phyloP scores from a whole-genome alignment of 2,888 invertebrate species.

The Aspidapion aeneum region DNA sequence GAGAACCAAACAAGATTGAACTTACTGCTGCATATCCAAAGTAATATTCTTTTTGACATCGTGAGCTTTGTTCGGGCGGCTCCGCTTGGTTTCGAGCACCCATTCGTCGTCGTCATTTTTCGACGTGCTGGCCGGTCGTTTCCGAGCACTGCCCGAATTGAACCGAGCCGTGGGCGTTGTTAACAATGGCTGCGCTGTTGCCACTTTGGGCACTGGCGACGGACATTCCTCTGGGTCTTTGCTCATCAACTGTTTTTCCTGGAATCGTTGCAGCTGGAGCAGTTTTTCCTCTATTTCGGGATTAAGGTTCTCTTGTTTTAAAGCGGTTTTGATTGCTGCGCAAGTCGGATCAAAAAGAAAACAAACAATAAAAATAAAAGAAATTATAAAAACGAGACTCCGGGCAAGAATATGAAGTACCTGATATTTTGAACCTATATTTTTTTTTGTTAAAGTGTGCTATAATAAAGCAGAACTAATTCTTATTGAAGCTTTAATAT shows the following conservation, averaged over 20 bases:
- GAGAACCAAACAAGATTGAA: too few species aligned
- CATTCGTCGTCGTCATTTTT: slow-evolving; percentile 48
- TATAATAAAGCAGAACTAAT: too few species aligned
- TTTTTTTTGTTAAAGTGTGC: too few species aligned
- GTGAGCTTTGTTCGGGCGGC: slow-evolving; percentile 35
- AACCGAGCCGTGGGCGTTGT: slow-evolving; percentile 26
- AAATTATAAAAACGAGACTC: too few species aligned
- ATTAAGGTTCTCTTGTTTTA: slow-evolving; percentile 86
- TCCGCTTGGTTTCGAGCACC: slow-evolving; percentile 49
- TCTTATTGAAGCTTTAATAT: too few species aligned
- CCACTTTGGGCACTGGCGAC: slow-evolving; percentile 38
- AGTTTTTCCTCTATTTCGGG: slow-evolving; percentile 92
- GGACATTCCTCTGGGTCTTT: slow-evolving; percentile 31
- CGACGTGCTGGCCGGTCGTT: slow-evolving; percentile 41
- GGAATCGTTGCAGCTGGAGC: slow-evolving; percentile 80
- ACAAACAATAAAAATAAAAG: background rate
- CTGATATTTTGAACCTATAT: too few species aligned
- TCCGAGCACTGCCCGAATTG: slow-evolving; percentile 34
- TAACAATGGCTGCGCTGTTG: slow-evolving; percentile 38
- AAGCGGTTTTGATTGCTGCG: slow-evolving; percentile 85
- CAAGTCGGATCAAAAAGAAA: slow-evolving; percentile 14
- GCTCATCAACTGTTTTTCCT: slow-evolving; percentile 73
- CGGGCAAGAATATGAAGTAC: slow-evolving; percentile 15
- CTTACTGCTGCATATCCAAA: slow-evolving; percentile 40
- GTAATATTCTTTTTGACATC: slow-evolving; percentile 39